Evolutionary conservation across 1,140 invertebrate genomes (phyloP), one percentile per base, ranked within the genome.

Genomic region (Drosophila saltans): DNA sequence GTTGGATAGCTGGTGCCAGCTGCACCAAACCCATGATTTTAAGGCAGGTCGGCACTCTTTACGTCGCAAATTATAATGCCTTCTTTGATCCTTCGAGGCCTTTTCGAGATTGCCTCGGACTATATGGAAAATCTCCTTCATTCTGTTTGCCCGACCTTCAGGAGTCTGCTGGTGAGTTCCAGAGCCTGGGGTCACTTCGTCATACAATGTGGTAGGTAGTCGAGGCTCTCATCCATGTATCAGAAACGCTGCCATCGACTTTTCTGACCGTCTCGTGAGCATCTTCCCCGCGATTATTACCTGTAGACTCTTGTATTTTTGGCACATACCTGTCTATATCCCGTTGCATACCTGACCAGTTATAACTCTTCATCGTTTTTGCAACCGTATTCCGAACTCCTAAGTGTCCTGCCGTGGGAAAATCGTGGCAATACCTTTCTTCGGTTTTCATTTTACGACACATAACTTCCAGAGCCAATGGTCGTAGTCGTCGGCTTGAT

Each of bases 141-240:
- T 16, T 16, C 16, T 16, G 16, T 16, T 16, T 16, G 16, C 16
- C 16, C 16, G 16, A 16, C 16, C 16, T 16, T 16, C 16, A 16
- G 16, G 0, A 16, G 16, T 16, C 16, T 16, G 16, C 33, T 7
- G 8, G 36, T 3, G 33, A 8, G 8, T 1, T 11, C 30, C 5
- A 8, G 28, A 41, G 2, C 16, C 62, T 30, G 30, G 41, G 8
- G 66, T 52, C 21, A 68, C 30, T 59, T 59, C 43, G 3, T 52
- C 56, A 30, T 48, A 61, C 10, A 28, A 33, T 2, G 56, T n/a
- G 2, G 33, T 40, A 1, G 43, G 67, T 10, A 69, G 10, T 0
- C 59, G 9, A 2, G 59, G 67, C 26, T 69, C 36, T 52, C 59
- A 11, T 3, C 59, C 67, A 6, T 69, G 48, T 26, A 62, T 10